These are phyloP conservation scores for Leptobrachium leishanense DNA, from an alignment of 2,113 vertebrate genomes.

Conservation along the genomic window DNA sequence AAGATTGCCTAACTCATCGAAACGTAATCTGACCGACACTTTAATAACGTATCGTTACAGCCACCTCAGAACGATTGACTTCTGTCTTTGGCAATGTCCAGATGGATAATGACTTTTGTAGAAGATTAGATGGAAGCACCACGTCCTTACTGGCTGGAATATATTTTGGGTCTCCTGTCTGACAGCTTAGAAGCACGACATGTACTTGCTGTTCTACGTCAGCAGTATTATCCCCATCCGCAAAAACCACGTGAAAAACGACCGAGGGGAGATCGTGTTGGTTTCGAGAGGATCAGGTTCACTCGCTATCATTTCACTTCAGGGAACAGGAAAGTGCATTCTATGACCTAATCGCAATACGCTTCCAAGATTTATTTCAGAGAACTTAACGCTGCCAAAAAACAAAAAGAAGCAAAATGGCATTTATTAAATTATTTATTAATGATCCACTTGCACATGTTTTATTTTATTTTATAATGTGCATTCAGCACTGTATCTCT, in stretches of 20 bases:
- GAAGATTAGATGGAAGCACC: constrained; percentile 9
- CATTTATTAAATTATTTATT: not conserved
- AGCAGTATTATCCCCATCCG: constrained; percentile 16
- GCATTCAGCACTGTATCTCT: no score
- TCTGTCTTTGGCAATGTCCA: not conserved
- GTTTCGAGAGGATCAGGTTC: constrained; percentile 32
- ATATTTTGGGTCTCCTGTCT: constrained; percentile 5
- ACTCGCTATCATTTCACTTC: constrained; percentile 17
- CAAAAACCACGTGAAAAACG: constrained; percentile 21
- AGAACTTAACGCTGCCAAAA: constrained; percentile 12
- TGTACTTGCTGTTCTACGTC: constrained; percentile 4
- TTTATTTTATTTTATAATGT: no score
- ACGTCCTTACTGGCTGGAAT: constrained; percentile 12
- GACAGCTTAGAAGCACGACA: constrained; percentile 21
- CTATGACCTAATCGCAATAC: constrained; percentile 28
- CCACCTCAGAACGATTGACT: not conserved
- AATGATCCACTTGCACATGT: not conserved
- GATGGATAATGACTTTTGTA: constrained; percentile 33
- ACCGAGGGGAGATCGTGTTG: constrained; percentile 18
- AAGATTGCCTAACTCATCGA: not conserved
- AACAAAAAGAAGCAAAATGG: no score
- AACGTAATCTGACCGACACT: not conserved
- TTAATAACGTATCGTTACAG: constrained; percentile 10
- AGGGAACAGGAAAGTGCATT: constrained; percentile 18
- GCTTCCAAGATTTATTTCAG: constrained; percentile 20